These are phyloP conservation scores for Epistrophe eligans DNA, from an alignment of 2,888 invertebrate genomes.

Conservation along the genomic window DNA sequence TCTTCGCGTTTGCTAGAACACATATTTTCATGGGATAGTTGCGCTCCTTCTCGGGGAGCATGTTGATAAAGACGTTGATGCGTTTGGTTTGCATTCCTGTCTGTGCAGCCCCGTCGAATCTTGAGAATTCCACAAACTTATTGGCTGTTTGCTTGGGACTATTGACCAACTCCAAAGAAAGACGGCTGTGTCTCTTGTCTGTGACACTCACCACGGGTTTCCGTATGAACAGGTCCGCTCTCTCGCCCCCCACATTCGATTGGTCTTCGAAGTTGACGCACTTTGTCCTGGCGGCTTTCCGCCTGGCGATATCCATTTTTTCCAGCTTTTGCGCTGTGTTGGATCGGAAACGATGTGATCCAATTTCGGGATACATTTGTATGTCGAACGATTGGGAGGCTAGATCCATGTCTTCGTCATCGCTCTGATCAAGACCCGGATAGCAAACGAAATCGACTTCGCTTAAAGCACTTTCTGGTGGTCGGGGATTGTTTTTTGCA, in stretches of 20 bases:
- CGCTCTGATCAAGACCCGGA: conserved; percentile 91
- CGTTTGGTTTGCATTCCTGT: conserved; percentile 91
- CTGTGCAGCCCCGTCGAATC: conserved; percentile 95
- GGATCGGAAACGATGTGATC: conserved; percentile 89
- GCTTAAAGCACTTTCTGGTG: conserved; percentile 78
- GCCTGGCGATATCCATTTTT: conserved; percentile 93
- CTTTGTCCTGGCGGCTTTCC: conserved; percentile 91
- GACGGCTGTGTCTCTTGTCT: conserved; percentile 85
- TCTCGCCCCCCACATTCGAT: conserved; percentile 74
- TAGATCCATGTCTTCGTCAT: conserved; percentile 89
- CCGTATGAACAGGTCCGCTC: conserved; percentile 79
- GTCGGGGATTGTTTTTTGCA: conserved; percentile 75
- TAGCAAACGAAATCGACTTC: conserved; percentile 87
- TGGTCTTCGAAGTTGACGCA: conserved; percentile 81
- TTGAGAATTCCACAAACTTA: conserved; percentile 95
- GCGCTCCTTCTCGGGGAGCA: conserved; percentile 92
- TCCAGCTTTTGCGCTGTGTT: conserved; percentile 95
- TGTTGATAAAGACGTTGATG: conserved; percentile 95
- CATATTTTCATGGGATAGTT: conserved; percentile 93
- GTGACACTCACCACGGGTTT: conserved; percentile 79
- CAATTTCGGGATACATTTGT: conserved; percentile 88
- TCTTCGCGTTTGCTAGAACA: conserved; percentile 93
- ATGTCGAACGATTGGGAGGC: conserved; percentile 91
- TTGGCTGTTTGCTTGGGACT: conserved; percentile 92
- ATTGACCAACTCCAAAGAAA: conserved; percentile 91